Evolutionary conservation across 2,113 vertebrate species (phyloP).

Genomic region (Chaetodon auriga): DNA sequence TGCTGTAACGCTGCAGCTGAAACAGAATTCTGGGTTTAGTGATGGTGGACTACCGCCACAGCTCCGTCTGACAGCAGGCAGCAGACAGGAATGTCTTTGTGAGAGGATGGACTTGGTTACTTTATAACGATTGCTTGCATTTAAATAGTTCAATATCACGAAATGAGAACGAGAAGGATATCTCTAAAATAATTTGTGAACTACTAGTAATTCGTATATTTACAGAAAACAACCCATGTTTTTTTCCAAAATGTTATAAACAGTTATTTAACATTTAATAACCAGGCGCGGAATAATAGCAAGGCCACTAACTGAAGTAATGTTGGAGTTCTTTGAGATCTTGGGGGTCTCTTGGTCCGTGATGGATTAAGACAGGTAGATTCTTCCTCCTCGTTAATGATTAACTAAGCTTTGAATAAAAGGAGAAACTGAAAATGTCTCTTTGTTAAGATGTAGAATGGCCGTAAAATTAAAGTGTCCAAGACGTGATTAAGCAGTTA

Average conservation of each 20-base stretch:
- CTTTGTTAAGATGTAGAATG: constrained; percentile 54
- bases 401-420: constrained; percentile 67
- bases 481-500: neutral
- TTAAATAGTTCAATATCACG: neutral
- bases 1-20: neutral
- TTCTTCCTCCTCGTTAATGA: constrained; percentile 72
- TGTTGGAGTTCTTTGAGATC: constrained; percentile 32
- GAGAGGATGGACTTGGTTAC: neutral
- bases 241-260: neutral
- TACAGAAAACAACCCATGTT: neutral
- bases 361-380: constrained; percentile 79
- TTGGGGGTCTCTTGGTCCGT: constrained; percentile 47
- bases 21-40: neutral
- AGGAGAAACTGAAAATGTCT: constrained; percentile 51
- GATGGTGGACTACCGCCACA: neutral
- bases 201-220: neutral
- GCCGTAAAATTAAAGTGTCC: constrained; percentile 40
- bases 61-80: neutral
- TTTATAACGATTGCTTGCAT: neutral
- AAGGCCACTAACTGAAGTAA: constrained; percentile 1
- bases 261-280: neutral
- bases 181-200: neutral
- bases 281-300: neutral
- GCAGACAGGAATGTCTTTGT: neutral
- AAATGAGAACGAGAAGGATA: neutral